These are phyloP conservation scores for Phallusia fumigata DNA, from an alignment of 23 tunicate genomes.

Conservation along the genomic window DNA sequence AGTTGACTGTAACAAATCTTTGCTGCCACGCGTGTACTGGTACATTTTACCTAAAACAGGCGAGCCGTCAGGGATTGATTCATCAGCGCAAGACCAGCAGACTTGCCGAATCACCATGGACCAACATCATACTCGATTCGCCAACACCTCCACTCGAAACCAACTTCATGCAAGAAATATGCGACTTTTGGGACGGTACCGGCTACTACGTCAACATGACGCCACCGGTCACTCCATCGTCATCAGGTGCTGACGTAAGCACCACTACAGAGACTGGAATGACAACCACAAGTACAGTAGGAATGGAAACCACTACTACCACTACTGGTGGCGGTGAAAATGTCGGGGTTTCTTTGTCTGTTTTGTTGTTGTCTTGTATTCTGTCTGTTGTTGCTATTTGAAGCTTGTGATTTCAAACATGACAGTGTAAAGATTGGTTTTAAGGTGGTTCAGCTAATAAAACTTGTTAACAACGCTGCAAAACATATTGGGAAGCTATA, in stretches of 20 bases:
- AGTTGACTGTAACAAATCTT: no score
- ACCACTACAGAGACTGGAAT: background rate
- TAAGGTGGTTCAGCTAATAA: no score
- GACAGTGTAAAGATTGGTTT: no score
- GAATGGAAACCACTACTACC: background rate
- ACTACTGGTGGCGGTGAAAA: background rate
- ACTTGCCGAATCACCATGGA: slow-evolving; percentile 16
- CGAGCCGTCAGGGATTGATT: background rate
- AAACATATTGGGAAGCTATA: no score
- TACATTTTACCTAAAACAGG: no score
- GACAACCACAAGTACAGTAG: background rate
- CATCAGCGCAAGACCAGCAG: background rate
- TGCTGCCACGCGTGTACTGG: no score
- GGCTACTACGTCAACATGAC: slow-evolving; percentile 37
- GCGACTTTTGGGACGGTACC: slow-evolving; percentile 70
- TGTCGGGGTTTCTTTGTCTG: background rate
- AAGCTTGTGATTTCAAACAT: background rate
- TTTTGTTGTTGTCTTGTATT: background rate
- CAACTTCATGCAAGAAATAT: slow-evolving; percentile 32
- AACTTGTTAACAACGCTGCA: no score
- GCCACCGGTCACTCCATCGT: background rate
- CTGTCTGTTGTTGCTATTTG: background rate
- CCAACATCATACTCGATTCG: slow-evolving; percentile 21
- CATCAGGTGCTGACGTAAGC: background rate
- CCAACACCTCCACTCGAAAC: background rate